phyloP scores from a whole-genome alignment of 2,113 vertebrate genomes.

The Syrmaticus mikado region DNA sequence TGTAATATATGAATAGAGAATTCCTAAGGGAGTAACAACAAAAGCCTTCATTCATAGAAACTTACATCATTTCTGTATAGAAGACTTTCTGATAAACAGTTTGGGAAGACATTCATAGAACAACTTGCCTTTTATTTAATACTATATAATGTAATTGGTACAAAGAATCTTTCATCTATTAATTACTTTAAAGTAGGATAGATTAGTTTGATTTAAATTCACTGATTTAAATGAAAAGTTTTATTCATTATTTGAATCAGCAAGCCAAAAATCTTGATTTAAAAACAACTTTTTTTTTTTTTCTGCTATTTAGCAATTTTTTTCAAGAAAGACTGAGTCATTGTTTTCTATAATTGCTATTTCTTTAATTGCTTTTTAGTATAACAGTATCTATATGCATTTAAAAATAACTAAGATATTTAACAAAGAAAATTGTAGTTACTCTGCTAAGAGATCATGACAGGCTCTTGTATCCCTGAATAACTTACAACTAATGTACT shows the following conservation, averaged over 20 bases:
- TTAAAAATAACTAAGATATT: background rate
- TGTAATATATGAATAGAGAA: background rate
- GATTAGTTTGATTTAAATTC: conserved; percentile 40
- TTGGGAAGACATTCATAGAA: background rate
- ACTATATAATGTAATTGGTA: background rate
- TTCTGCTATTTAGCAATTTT: background rate
- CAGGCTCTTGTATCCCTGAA: background rate
- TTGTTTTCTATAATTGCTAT: background rate
- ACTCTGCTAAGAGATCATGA: background rate
- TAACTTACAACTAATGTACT: background rate
- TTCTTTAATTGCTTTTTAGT: background rate
- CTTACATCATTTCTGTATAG: background rate
- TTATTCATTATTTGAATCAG: background rate
- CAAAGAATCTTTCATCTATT: background rate
- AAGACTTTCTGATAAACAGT: background rate
- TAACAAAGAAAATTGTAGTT: background rate
- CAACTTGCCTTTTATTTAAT: background rate
- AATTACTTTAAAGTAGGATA: conserved; percentile 25
- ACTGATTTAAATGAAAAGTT: background rate
- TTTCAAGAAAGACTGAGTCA: background rate
- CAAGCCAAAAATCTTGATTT: background rate
- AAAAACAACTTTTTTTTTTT: background rate
- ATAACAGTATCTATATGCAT: background rate
- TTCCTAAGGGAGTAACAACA: background rate
- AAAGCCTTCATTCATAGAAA: background rate